Percentiles rank a stretch among this genome's conserved stretches.
phyloP scores from a whole-genome alignment of 2,888 invertebrate species.

The Leptogaster cylindrica region DNA sequence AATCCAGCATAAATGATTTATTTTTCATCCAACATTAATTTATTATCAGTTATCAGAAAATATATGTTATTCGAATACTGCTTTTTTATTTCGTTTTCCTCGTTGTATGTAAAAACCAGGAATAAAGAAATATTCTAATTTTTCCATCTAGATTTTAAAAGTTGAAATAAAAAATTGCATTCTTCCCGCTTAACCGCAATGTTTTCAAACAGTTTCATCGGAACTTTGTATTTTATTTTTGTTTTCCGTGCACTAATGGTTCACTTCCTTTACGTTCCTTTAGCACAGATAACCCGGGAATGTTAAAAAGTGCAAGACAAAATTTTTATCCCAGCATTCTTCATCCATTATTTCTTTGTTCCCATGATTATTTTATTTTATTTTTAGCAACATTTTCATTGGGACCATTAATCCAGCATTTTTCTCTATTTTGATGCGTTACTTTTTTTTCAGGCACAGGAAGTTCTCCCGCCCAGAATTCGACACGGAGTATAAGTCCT shows the following conservation, averaged over 20 bases:
- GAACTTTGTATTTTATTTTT: conserved; percentile 27
- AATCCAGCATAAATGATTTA: no score
- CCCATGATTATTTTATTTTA: conserved; percentile 35
- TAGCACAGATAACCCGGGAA: conserved; percentile 9
- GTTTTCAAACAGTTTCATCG: conserved; percentile 14
- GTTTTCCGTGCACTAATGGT: conserved; percentile 27
- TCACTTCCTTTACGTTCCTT: conserved; percentile 44
- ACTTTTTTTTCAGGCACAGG: conserved; percentile 59
- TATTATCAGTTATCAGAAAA: no score
- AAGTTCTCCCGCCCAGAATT: conserved; percentile 63
- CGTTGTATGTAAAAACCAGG: no score
- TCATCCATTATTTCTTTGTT: conserved; percentile 15
- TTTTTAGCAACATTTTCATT: background rate
- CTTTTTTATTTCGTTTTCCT: no score
- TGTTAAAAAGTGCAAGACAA: conserved; percentile 11
- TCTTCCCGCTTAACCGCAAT: conserved; percentile 20
- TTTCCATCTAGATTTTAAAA: no score
- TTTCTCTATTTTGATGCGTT: no score
- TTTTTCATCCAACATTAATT: no score
- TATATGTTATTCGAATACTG: no score
- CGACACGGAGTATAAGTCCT: conserved; percentile 63
- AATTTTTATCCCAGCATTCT: background rate
- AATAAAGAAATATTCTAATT: no score
- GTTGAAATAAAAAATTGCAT: no score
- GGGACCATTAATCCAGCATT: conserved; percentile 19